phyloP scores from a whole-genome alignment of 2,888 invertebrate species.

The Branchellion lobata region DNA sequence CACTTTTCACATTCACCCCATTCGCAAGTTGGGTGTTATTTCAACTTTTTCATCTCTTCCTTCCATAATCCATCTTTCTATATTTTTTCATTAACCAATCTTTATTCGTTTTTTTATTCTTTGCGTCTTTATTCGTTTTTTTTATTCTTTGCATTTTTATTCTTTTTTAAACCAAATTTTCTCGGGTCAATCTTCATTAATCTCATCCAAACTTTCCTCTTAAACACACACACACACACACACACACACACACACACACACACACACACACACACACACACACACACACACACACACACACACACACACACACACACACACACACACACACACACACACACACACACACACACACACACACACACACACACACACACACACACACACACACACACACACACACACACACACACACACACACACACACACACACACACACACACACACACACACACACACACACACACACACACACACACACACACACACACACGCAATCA shows the following conservation, averaged over 20 bases:
- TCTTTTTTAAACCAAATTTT: too few relatives aligned
- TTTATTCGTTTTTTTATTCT: too few relatives aligned
- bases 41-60: too few relatives aligned
- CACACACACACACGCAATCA: constrained; percentile 23
- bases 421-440: constrained; percentile 43
- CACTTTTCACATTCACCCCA: too few relatives aligned
- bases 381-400: constrained; percentile 41
- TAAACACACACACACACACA: constrained; percentile 34
- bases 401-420: constrained; percentile 42
- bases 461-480: constrained; percentile 39
- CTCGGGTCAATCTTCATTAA: too few relatives aligned
- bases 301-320: constrained; percentile 30
- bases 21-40: too few relatives aligned
- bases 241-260: constrained; percentile 41
- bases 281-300: constrained; percentile 40
- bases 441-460: constrained; percentile 42
- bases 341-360: constrained; percentile 30
- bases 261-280: constrained; percentile 41
- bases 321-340: constrained; percentile 22
- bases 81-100: too few relatives aligned
- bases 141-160: too few relatives aligned
- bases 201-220: too few relatives aligned
- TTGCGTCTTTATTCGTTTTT: too few relatives aligned
- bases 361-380: constrained; percentile 33
- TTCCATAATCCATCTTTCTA: too few relatives aligned